Conservation (phyloP, 2,113 vertebrate species). For the Picathartes gymnocephalus region DNA sequence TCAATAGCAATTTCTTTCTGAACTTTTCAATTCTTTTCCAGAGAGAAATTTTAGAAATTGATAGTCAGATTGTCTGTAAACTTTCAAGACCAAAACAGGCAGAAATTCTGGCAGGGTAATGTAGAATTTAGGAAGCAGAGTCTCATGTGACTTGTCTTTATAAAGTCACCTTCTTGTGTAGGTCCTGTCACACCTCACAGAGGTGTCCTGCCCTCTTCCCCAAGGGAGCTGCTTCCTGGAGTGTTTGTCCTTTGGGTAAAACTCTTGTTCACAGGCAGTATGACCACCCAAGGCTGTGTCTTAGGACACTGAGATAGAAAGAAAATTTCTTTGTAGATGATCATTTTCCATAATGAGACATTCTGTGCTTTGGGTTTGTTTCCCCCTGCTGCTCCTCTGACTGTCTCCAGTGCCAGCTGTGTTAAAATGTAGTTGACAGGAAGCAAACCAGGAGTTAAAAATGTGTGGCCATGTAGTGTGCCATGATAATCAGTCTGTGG, state of each 20-base stretch:
- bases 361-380: rapidly evolving
- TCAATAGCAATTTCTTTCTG: neutral
- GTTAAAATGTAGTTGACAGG: neutral
- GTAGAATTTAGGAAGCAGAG: neutral
- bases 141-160: neutral
- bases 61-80: neutral
- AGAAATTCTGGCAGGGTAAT: neutral
- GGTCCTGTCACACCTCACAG: neutral
- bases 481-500: neutral
- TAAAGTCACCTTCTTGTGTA: neutral
- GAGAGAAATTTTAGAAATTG: neutral
- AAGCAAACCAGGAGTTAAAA: neutral
- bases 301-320: neutral
- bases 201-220: neutral
- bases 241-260: neutral
- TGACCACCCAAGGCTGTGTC: neutral
- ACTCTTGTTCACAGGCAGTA: neutral
- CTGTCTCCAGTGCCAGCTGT: neutral
- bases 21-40: neutral
- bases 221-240: no score
- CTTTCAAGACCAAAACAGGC: neutral
- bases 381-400: neutral
- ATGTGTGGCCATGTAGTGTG: neutral
- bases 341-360: neutral
- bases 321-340: neutral